Conservation (phyloP, 2,888 invertebrate genomes). For the Cryptus viduatorius region DNA sequence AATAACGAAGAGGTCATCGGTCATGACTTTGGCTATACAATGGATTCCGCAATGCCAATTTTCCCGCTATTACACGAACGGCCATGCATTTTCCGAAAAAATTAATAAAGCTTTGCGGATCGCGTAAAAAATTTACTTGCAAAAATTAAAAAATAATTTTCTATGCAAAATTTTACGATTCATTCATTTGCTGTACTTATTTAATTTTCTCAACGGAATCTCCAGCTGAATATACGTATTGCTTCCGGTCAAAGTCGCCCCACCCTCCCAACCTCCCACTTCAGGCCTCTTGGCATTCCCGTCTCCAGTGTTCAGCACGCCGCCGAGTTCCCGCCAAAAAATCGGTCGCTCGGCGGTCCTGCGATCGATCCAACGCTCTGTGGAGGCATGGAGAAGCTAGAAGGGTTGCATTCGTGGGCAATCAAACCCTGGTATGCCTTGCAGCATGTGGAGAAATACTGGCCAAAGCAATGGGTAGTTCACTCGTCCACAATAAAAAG, state of each 20-base stretch:
- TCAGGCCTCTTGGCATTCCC: not conserved
- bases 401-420: slow-evolving; percentile 27
- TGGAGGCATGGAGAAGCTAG: not conserved
- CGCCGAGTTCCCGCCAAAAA: slow-evolving; percentile 68
- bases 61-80: not conserved
- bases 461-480: no score
- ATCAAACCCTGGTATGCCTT: not conserved
- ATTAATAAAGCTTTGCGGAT: not conserved
- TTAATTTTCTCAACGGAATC: not conserved
- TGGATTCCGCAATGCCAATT: not conserved
- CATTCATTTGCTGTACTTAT: not conserved
- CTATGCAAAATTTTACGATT: not conserved
- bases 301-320: slow-evolving; percentile 18
- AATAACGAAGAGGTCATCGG: not conserved
- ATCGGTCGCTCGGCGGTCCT: slow-evolving; percentile 51
- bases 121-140: not conserved
- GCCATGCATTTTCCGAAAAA: not conserved
- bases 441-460: no score
- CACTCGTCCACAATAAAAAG: no score
- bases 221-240: not conserved
- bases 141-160: not conserved
- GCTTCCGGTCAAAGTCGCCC: slow-evolving; percentile 37
- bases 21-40: not conserved
- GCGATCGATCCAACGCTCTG: slow-evolving; percentile 44
- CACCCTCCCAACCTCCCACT: not conserved